Evolutionary conservation across 2,113 vertebrate genomes (phyloP), one percentile per base, ranked within the genome.

Genomic region (Odobenus rosmarus): DNA sequence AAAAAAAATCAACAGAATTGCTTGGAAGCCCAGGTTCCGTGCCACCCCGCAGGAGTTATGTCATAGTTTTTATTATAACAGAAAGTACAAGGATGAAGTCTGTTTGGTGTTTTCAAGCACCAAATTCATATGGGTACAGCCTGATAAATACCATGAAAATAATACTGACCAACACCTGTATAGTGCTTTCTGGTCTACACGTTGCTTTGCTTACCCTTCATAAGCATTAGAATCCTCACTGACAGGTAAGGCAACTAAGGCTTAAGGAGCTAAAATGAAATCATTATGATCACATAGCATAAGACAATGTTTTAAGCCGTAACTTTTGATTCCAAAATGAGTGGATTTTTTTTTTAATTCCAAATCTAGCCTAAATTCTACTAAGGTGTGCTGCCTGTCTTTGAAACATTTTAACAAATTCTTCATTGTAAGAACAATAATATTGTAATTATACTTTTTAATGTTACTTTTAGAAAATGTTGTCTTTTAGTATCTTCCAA

Each of bases 171-270:
- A 90, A 55, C 88, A 92, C 39, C 42, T 86, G 53, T 4, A 64
- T 80, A 55, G 53, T 46, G 61, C 7, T 71, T 88, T 62, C 23
- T 5, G 5, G 74, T 61, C 67, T 49, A n/a, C 23, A 42, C 2
- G 39, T 42, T 39, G 72, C 74, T 87, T 89, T 87, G 51, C 72
- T 72, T 93, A 80, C 42, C 31, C 39, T 83, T 72, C 15, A 15
- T 33, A 86, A 67, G 57, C 85, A 31, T 59, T 69, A 64, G 39
- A 87, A 69, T 62, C 86, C 28, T 88, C 82, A 85, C 88, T 96
- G 92, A 83, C 13, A 59, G 26, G 46, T 69, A 24, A 94, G 81
- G 49, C 53, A 90, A 90, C 31, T 1, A 1, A 94, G 53, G 19
- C 33, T 39, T 67, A 86, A 57, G 46, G 74, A 79, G 46, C n/a